phyloP scores from a whole-genome alignment of 2,113 vertebrate species.

The Mesoclemmys tuberculata region DNA sequence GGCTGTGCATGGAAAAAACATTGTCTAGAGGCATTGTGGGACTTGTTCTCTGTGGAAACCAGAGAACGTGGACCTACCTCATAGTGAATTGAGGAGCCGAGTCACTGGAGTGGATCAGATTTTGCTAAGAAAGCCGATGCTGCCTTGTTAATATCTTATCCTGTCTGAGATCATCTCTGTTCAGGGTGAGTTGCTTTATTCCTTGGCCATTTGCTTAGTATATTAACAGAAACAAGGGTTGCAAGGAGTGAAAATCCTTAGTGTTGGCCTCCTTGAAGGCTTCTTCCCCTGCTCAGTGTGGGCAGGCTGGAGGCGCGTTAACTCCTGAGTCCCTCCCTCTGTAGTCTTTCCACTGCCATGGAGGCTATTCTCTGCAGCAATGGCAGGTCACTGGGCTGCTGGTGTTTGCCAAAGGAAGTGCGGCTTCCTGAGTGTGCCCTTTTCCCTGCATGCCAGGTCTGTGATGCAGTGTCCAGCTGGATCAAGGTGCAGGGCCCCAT shows the following conservation, averaged over 20 bases:
- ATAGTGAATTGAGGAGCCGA: too few relatives aligned
- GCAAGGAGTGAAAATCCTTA: background rate
- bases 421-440: too few relatives aligned
- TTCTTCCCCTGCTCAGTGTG: background rate
- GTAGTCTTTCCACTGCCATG: background rate
- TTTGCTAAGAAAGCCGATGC: background rate
- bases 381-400: background rate
- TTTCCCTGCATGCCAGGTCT: too few relatives aligned
- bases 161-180: background rate
- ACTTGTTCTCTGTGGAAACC: background rate
- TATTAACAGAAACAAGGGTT: background rate
- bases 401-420: too few relatives aligned
- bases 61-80: too few relatives aligned
- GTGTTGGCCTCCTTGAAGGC: background rate
- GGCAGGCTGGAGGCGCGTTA: background rate
- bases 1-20: background rate
- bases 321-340: background rate
- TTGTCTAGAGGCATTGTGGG: background rate
- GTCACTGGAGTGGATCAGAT: background rate
- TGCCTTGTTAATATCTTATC: background rate
- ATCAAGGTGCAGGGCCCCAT: too few relatives aligned
- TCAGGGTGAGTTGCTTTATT: background rate
- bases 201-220: background rate
- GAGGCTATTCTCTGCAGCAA: background rate
- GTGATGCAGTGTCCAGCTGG: too few relatives aligned